Evolutionary conservation across 1,140 invertebrate genomes (phyloP), one percentile per base, ranked within the genome.

Genomic region (Psilanteris sp.): DNA sequence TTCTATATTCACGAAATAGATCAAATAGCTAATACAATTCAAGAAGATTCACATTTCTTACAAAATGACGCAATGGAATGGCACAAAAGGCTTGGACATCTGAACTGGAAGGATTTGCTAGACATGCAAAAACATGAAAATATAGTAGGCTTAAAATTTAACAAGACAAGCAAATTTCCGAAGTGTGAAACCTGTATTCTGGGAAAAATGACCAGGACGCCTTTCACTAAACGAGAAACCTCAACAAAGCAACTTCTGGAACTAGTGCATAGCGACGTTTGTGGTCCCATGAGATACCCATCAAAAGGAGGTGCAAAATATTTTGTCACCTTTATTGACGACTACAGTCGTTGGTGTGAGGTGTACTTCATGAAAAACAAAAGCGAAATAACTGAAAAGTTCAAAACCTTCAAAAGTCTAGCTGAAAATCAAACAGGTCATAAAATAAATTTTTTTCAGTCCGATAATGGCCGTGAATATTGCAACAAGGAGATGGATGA

Each of bases 401-500:
- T 44, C 9, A 1, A 8, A 0, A 6, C 8, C 3, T 48, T 9
- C 9, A 18, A 48, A 32, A 32, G 11, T 9, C 0, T 32, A 0
- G 16, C 22, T 4, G 36, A 43, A 32, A 57, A 20, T 7, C 37
- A 41, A 10, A 22, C 3, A 1, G 32, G 32, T 10, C 4, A 11
- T 5, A 10, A 24, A 22, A 24, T 15, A 41, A 41, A 41, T 7
- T n/a, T 9, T 3, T n/a, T 37, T 2, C 36, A 20, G n/a, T 37
- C 36, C 2, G 15, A 37, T 20, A 37, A 37, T 5, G 36, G 16
- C 16, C 36, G 36, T 4, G 16, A 37, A 24, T 24, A 41, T 24
- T 22, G 18, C 3, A 41, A 41, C 7, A 9, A 1, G 2, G 10
- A 1, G 1, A 24, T 41, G 18, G 37, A 41, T 10, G 7, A 22